Evolutionary conservation across 1,140 invertebrate genomes (phyloP).

Genomic region (Anastrepha obliqua): DNA sequence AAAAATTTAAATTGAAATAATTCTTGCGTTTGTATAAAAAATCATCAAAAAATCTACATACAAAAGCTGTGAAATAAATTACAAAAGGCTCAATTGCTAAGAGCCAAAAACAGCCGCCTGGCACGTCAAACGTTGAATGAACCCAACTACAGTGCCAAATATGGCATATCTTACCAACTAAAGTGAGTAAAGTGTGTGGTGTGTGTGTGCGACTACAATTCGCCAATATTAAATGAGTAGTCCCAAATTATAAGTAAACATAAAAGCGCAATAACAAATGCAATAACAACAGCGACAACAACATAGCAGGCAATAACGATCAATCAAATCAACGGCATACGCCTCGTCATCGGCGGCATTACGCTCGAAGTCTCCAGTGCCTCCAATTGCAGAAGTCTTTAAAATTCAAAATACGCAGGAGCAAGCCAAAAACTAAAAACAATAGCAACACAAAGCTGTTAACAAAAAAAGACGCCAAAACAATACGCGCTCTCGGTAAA

Average conservation of each 20-base stretch:
- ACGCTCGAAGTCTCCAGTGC: background rate
- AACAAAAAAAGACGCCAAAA: background rate
- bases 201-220: conserved; percentile 11
- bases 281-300: background rate
- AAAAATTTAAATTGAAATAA: background rate
- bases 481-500: conserved; percentile 31
- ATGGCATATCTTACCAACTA: conserved; percentile 50
- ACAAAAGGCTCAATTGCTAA: background rate
- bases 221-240: conserved; percentile 49
- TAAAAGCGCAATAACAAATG: conserved; percentile 9
- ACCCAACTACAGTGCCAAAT: conserved; percentile 42
- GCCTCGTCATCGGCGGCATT: background rate
- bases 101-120: background rate
- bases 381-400: conserved; percentile 6
- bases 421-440: background rate
- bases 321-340: conserved; percentile 45
- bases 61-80: conserved; percentile 25
- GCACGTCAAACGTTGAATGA: conserved; percentile 49
- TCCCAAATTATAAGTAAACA: conserved; percentile 47
- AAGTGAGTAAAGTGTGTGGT: background rate
- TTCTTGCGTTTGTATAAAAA: no score
- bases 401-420: conserved; percentile 44
- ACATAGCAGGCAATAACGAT: conserved; percentile 43
- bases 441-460: background rate
- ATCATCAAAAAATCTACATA: background rate